phyloP scores from a whole-genome alignment of 1,140 invertebrate species.

The Helicoverpa zea region DNA sequence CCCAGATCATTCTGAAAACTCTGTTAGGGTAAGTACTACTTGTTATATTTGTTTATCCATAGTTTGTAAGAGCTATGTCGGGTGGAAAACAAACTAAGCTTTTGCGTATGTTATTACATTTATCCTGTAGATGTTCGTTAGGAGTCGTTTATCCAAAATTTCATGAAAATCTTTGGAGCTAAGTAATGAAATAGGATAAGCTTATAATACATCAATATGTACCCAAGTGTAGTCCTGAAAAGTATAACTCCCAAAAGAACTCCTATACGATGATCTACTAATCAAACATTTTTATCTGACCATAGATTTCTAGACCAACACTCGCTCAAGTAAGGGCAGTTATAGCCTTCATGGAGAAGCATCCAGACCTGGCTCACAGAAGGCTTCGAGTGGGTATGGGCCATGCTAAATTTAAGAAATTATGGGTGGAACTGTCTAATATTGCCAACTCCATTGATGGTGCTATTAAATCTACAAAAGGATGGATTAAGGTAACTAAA shows the following conservation, averaged over 20 bases:
- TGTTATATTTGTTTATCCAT: neutral
- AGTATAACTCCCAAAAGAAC: too few relatives aligned
- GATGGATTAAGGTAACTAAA: constrained; percentile 70
- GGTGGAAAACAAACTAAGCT: too few relatives aligned
- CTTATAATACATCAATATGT: too few relatives aligned
- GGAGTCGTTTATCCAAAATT: too few relatives aligned
- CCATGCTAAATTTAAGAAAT: constrained; percentile 64
- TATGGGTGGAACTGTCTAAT: constrained; percentile 69
- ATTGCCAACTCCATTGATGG: constrained; percentile 70
- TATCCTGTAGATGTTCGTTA: too few relatives aligned
- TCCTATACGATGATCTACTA: too few relatives aligned
- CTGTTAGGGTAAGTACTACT: neutral
- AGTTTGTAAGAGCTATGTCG: too few relatives aligned
- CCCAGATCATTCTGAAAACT: neutral
- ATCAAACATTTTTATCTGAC: too few relatives aligned
- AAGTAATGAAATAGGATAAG: too few relatives aligned
- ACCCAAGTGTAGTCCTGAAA: too few relatives aligned
- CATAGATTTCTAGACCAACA: constrained; percentile 62
- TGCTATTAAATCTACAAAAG: constrained; percentile 68
- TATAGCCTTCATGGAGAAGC: constrained; percentile 71
- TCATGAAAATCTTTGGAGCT: too few relatives aligned
- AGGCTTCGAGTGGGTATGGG: constrained; percentile 63
- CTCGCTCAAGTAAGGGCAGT: constrained; percentile 69
- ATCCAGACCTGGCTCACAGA: constrained; percentile 68
- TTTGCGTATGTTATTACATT: too few relatives aligned